These are phyloP conservation scores for Scopus umbretta DNA, from an alignment of 2,113 vertebrate genomes.

Conservation along the genomic window DNA sequence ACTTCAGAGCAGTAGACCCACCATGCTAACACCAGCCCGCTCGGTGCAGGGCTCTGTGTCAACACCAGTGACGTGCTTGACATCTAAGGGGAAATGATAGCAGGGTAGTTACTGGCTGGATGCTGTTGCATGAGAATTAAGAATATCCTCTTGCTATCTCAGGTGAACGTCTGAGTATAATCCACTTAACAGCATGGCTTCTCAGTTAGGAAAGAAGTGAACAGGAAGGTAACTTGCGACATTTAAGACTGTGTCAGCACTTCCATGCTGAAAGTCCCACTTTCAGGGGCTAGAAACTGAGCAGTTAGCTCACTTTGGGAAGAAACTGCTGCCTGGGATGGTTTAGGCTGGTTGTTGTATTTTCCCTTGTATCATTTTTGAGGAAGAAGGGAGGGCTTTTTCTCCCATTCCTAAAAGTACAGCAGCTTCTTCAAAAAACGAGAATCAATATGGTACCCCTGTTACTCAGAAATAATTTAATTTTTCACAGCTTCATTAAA, in stretches of 20 bases:
- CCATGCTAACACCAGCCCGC: not conserved
- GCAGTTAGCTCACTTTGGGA: not conserved
- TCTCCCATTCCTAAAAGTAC: not conserved
- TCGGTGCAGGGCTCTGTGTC: not conserved
- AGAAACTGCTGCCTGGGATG: not conserved
- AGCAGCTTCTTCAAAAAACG: not conserved
- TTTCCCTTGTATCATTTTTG: not conserved
- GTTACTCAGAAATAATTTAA: not conserved
- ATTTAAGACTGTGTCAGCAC: not conserved
- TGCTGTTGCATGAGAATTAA: not conserved
- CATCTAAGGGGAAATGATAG: not conserved
- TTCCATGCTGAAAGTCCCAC: not conserved
- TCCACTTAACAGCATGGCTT: not conserved
- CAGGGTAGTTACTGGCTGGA: not conserved
- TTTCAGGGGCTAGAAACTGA: not conserved
- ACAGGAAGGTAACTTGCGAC: not conserved
- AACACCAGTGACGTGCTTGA: not conserved
- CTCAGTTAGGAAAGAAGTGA: not conserved
- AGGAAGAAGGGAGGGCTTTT: not conserved
- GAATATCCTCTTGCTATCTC: not conserved
- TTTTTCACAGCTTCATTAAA: not conserved
- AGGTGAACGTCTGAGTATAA: conserved; percentile 10
- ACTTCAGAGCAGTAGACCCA: not conserved
- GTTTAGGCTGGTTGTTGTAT: not conserved
- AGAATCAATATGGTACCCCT: not conserved